These are phyloP conservation scores for Parapristionchus giblindavisi DNA, from an alignment of 2,888 invertebrate genomes.

Conservation along the genomic window DNA sequence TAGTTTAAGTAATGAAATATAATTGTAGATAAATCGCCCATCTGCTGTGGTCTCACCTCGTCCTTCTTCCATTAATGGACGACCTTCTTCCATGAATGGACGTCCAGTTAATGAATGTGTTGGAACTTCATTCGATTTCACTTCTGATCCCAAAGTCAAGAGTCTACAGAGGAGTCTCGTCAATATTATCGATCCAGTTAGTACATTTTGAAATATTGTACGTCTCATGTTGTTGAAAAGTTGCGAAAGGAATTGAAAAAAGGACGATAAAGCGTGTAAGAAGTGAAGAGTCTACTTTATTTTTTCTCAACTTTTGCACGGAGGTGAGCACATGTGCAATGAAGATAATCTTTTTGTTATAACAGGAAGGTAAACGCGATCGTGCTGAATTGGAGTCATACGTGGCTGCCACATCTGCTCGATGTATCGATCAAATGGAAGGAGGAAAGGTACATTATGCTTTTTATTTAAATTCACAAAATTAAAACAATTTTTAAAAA, in stretches of 20 bases:
- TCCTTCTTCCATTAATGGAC: too few species aligned
- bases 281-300: too few species aligned
- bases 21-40: neutral
- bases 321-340: too few species aligned
- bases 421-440: slow-evolving; percentile 4
- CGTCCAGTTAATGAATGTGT: slow-evolving; percentile 25
- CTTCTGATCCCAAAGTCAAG: slow-evolving; percentile 37
- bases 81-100: neutral
- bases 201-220: too few species aligned
- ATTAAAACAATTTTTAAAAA: too few species aligned
- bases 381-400: slow-evolving; percentile 23
- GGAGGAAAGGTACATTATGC: slow-evolving; percentile 4
- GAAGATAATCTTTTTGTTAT: neutral
- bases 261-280: too few species aligned
- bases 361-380: slow-evolving; percentile 19
- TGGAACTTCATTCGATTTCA: slow-evolving; percentile 38
- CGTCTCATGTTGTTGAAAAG: too few species aligned
- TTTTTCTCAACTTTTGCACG: too few species aligned
- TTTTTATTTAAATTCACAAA: too few species aligned
- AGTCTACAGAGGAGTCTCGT: slow-evolving; percentile 13
- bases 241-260: too few species aligned
- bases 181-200: slow-evolving; percentile 9
- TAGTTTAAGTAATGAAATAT: neutral
- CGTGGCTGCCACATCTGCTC: neutral
- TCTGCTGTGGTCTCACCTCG: slow-evolving; percentile 2